Base-by-base conservation (phyloP, 2,113 vertebrate species). In the Oryzias curvinotus region DNA sequence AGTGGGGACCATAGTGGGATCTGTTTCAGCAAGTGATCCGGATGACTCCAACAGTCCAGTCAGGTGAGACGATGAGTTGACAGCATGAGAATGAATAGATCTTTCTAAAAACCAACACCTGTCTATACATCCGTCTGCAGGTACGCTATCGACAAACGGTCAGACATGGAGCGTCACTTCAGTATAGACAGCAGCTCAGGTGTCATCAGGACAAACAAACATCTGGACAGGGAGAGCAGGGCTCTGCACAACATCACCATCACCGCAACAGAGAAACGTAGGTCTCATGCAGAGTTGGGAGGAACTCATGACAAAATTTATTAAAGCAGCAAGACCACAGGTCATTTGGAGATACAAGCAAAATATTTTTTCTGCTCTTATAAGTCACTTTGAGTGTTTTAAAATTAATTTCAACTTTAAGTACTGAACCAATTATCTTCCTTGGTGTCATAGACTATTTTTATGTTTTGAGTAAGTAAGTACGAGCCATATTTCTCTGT, bases 191-290 rank as follows among this genome's bases (percentile, higher is more conserved):
- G 49, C 26, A 14, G 10, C 3, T 80, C 77, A 5, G 81, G 81
- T 42, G 3, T 53, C 41, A 80, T 83, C 30, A 62, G 28, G 1
- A 83, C 67, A 0, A 54, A 44, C 26, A 52, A 51, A 26, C 43
- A 3, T 47, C 60, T 83, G 53, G 81, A 83, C 67, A 13, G 81
- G 23, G 81, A 83, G 57, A 7, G 0, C n/a, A 7, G n/a, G 0
- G 21, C 49, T 8, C 2, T 74, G 25, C 70, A 83, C 70, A 83
- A 83, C 60, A 58, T 83, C 45, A 83, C 52, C 1, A 7, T 83
- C 14, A 15, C 65, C 1, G 81, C 70, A 46, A 69, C 53, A 0
- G 77, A 83, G 36, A 77, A 16, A 49, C 1, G 81, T 80, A 4
- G 57, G 80, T 60, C 15, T 8, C 56, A 23, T 42, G 28, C 30